Evolutionary conservation across 35 echinoderm and acorn worm species (phyloP), one percentile per base, ranked within the genome.

Genomic region (Diadema setosum): DNA sequence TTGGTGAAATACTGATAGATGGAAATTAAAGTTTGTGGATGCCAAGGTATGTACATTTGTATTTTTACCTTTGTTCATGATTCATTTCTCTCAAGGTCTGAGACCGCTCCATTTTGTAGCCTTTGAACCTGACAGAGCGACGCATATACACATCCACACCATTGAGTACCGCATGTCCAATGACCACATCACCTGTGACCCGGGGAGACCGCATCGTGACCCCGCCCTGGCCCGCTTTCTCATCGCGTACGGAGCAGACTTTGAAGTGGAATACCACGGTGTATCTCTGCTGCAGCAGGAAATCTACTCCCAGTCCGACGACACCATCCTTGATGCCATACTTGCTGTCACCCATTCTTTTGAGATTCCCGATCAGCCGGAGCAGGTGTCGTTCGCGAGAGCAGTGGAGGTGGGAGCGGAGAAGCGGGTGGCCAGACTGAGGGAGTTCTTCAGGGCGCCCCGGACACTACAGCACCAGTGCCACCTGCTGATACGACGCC

Each of bases 241-340:
- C n/a, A 90, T 97, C 17, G 81, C 64, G 63, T 83, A 93, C 33
- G 94, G 94, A 6, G 94, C 94, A 2, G 87, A 97, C 41, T 86
- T 85, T 21, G 43, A 89, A 43, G 45, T 97, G 42, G 75, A 82
- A 30, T 93, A 90, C 36, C 83, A 87, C 9, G 91, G 85, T 35
- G 34, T 40, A 52, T 93, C 91, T 9, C 52, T 97, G 2, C 83
- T 93, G 11, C 83, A 97, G 58, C 86, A 97, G 42, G 94, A 97
- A 35, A 82, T 97, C 12, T 97, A 93, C 63, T 85, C 55, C 36
- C 65, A 93, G 59, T 45, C 69, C 18, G 94, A 90, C 60, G 36
- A 36, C 16, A 33, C 50, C 44, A 27, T 97, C 44, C 87, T 97
- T 2, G 73, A 86, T 39, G 65, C 87, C n/a, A 44, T 93, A 16